Evolutionary conservation across 2,888 invertebrate genomes (phyloP), one percentile per base, ranked within the genome.

Genomic region (Eupithecia exiguata): DNA sequence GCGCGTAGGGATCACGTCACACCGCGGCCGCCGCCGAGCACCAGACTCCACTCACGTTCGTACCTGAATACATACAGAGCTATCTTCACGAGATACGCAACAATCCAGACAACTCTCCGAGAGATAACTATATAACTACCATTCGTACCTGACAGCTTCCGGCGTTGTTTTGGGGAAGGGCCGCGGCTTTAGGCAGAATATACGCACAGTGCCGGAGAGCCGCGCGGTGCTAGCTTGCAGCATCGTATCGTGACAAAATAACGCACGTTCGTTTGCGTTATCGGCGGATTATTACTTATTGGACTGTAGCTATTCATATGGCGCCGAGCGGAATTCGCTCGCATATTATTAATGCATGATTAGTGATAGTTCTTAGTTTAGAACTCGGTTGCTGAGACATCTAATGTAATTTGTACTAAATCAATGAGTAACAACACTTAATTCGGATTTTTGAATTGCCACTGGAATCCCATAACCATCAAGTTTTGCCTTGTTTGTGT

Each of bases 281-380:
- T 67, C 67, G 61, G 49, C 68, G 66, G 25, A 73, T 70, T 70
- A 62, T 61, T 53, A 72, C 66, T 69, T 69, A 71, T 66, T 71
- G 70, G 68, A 71, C 65, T 69, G 69, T 71, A 74, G 70, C 67
- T 69, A 63, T 43, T 46, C 69, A 67, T 70, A 68, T 58, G n/a
- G 66, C 58, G 82, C 79, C 80, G 82, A 81, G 80, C 80, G 83
- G 83, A 78, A 81, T 83, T 84, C 80, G 85, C 81, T 83, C 82
- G 81, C 81, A 82, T 86, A 84, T 87, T 81, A 72, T 75, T 30
- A 75, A 68, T 75, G 75, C 75, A 75, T 75, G 75, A 75, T 86
- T 90, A 91, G 89, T 83, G 76, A 86, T 91, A 91, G 88, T 84
- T 82, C 83, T 81, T 92, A 91, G 90, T 86, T 85, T 84, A 79